Percentiles rank a stretch among this genome's conserved stretches.
Evolutionary conservation across 2,888 invertebrate genomes (phyloP).

Genomic region (Drosophila ochracea): DNA sequence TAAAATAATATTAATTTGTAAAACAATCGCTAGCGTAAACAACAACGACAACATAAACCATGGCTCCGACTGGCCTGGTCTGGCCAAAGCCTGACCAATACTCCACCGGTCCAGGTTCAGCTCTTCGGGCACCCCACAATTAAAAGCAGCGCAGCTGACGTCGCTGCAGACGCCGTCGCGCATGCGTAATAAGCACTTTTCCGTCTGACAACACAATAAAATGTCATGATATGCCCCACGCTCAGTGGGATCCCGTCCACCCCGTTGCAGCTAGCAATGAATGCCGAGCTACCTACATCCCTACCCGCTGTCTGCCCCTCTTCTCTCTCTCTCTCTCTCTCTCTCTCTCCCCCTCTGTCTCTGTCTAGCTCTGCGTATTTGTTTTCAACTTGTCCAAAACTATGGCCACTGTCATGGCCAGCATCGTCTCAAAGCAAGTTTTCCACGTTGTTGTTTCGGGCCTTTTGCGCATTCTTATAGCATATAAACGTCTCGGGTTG

Average conservation of each 20-base stretch:
- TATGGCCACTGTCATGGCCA: constrained; percentile 62
- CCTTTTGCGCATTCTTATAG: constrained; percentile 73
- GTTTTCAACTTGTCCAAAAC: constrained; percentile 71
- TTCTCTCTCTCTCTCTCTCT: not conserved
- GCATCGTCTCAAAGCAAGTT: constrained; percentile 28
- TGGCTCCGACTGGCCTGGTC: constrained; percentile 1
- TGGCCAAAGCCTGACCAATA: constrained; percentile 26
- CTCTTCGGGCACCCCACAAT: constrained; percentile 67
- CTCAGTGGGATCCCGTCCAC: constrained; percentile 66
- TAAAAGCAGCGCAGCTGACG: constrained; percentile 61
- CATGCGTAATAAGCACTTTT: constrained; percentile 85
- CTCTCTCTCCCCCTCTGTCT: not conserved
- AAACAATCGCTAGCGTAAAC: constrained; percentile 80
- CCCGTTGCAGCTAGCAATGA: constrained; percentile 25
- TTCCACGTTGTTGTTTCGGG: constrained; percentile 52
- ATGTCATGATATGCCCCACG: constrained; percentile 84
- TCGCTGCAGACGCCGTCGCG: constrained; percentile 68
- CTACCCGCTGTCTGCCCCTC: not conserved
- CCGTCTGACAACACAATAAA: constrained; percentile 84
- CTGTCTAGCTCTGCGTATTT: constrained; percentile 42
- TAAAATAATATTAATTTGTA: constrained; percentile 82
- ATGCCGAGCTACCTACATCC: constrained; percentile 16
- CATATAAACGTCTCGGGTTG: constrained; percentile 83
- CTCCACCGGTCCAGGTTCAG: constrained; percentile 30
- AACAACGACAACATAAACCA: constrained; percentile 60